Evolutionary conservation across 2,113 vertebrate genomes (phyloP).

Genomic region (Odontesthes bonariensis): DNA sequence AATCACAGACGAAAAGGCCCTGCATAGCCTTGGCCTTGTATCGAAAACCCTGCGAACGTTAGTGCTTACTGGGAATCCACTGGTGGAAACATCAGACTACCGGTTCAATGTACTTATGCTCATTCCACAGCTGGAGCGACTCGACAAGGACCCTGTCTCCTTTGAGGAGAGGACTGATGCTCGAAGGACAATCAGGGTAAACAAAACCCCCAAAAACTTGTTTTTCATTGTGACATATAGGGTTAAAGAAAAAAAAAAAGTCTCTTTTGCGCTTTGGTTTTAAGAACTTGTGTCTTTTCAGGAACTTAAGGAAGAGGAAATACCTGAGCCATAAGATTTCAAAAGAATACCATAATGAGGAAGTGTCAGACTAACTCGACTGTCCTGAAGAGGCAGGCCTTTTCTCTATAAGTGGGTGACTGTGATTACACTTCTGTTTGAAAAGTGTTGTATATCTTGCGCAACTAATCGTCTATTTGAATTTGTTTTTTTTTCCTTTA

Average conservation of each 20-base stretch:
- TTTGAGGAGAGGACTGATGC: slow-evolving; percentile 86
- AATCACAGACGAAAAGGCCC: slow-evolving; percentile 55
- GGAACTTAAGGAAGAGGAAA: slow-evolving; percentile 68
- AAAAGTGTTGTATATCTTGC: background rate
- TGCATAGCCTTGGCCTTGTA: slow-evolving; percentile 63
- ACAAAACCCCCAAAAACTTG: background rate
- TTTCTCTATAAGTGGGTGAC: background rate
- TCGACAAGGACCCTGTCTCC: slow-evolving; percentile 88
- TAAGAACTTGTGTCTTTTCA: slow-evolving; percentile 55
- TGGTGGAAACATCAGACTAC: slow-evolving; percentile 80
- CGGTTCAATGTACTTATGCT: slow-evolving; percentile 81
- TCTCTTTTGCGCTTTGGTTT: background rate
- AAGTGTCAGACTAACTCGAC: slow-evolving; percentile 46
- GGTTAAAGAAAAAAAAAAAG: background rate
- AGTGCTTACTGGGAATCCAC: slow-evolving; percentile 89
- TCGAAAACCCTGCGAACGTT: slow-evolving; percentile 81
- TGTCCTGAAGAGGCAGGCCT: slow-evolving; percentile 28
- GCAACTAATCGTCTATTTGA: background rate
- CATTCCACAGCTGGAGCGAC: slow-evolving; percentile 83
- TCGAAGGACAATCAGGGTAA: slow-evolving; percentile 66
- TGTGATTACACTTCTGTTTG: slow-evolving; percentile 2
- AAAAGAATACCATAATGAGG: slow-evolving; percentile 25
- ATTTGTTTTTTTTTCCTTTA: background rate
- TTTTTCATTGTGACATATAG: background rate
- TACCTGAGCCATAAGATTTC: slow-evolving; percentile 34